phyloP scores from a whole-genome alignment of 2,113 vertebrate species.

The Todiramphus chloris region DNA sequence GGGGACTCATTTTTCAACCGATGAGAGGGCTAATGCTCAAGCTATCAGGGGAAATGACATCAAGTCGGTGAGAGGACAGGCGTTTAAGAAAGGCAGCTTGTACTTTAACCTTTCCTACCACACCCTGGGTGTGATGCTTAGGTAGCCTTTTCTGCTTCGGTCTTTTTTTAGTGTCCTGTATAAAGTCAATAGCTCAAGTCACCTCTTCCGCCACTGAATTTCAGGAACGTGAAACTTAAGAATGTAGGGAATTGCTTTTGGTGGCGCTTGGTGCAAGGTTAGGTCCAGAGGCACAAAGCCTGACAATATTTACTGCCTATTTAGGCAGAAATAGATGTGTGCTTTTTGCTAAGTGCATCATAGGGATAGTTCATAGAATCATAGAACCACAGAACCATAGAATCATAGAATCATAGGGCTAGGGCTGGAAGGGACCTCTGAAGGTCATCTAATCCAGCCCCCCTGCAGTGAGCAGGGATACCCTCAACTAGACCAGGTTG shows the following conservation, averaged over 20 bases:
- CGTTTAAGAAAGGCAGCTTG: not conserved
- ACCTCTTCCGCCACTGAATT: not conserved
- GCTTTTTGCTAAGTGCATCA: not conserved
- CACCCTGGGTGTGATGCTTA: not conserved
- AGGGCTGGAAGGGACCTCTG: too few relatives aligned
- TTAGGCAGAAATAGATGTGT: not conserved
- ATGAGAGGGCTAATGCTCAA: not conserved
- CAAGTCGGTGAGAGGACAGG: not conserved
- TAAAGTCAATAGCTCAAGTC: not conserved
- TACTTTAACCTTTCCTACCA: not conserved
- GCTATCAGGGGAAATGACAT: not conserved
- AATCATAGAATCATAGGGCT: too few relatives aligned
- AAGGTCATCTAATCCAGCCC: too few relatives aligned
- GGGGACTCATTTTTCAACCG: not conserved
- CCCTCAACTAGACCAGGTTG: too few relatives aligned
- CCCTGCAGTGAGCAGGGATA: too few relatives aligned
- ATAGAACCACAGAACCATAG: too few relatives aligned
- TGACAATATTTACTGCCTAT: not conserved
- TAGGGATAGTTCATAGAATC: not conserved
- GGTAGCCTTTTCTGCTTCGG: not conserved
- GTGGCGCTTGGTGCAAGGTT: not conserved
- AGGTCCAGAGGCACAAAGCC: not conserved
- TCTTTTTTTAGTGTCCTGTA: not conserved
- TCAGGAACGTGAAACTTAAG: not conserved
- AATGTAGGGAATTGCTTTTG: not conserved